Conservation (phyloP, 2,113 vertebrate species). For the Morone saxatilis region DNA sequence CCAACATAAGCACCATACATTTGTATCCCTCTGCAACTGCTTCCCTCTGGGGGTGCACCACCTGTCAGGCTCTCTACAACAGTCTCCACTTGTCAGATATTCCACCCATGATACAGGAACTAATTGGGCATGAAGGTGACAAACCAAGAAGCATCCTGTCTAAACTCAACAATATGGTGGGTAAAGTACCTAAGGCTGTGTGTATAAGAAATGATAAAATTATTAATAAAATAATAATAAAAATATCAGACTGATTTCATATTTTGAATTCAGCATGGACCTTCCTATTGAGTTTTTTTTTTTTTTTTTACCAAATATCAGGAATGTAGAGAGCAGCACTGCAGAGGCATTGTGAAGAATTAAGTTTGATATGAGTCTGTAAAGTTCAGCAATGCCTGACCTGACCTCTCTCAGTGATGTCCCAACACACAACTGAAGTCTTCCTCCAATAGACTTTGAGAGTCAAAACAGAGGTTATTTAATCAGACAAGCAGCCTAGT, state of each 20-base stretch:
- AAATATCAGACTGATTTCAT: slow-evolving; percentile 11
- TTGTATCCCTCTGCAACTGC: slow-evolving; percentile 40
- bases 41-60: slow-evolving; percentile 45
- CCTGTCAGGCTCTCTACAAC: slow-evolving; percentile 63
- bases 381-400: slow-evolving; percentile 18
- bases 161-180: slow-evolving; percentile 41
- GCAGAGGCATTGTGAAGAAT: background rate
- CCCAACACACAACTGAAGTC: slow-evolving; percentile 26
- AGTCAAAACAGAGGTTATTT: slow-evolving; percentile 63
- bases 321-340: background rate
- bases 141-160: slow-evolving; percentile 72
- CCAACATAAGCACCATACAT: slow-evolving; percentile 39
- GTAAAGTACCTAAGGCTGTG: slow-evolving; percentile 12
- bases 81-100: slow-evolving; percentile 73
- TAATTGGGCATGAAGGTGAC: slow-evolving; percentile 80
- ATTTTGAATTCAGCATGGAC: background rate
- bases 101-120: slow-evolving; percentile 61
- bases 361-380: slow-evolving; percentile 14
- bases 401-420: slow-evolving; percentile 16
- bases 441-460: slow-evolving; percentile 47
- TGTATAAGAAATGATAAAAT: slow-evolving; percentile 19
- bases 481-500: slow-evolving; percentile 63
- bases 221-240: too few species aligned
- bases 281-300: background rate
- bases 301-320: background rate